A percentile compares a stretch with the other conserved stretches of the same genome.
phyloP scores from a whole-genome alignment of 2,113 vertebrate genomes.

The Perca schrenkii region DNA sequence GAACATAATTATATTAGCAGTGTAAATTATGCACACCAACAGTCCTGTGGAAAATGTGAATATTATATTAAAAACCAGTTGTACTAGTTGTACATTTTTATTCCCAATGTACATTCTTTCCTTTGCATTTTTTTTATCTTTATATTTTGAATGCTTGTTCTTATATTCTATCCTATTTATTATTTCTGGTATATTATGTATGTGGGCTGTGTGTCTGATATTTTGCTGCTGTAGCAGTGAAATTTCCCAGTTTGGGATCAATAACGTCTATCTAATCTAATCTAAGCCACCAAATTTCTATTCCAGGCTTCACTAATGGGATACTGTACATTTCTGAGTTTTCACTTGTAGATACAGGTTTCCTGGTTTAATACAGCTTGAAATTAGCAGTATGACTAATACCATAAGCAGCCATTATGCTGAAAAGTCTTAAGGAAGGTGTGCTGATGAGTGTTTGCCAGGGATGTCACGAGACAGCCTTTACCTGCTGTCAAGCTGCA shows the following conservation, averaged over 20 bases:
- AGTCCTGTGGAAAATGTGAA: neutral
- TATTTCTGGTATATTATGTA: too few species aligned
- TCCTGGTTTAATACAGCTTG: neutral
- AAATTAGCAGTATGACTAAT: neutral
- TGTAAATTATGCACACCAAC: neutral
- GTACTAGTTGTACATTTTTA: too few species aligned
- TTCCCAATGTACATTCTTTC: too few species aligned
- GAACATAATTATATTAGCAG: neutral
- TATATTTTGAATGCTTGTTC: too few species aligned
- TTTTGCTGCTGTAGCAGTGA: too few species aligned
- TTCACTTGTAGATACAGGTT: neutral
- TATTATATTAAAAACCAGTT: neutral
- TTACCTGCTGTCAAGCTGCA: neutral
- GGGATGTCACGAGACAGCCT: slow-evolving; percentile 3
- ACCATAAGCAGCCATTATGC: neutral
- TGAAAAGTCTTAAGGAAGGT: neutral
- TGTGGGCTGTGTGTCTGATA: too few species aligned
- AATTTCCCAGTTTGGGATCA: too few species aligned
- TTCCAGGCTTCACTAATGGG: neutral
- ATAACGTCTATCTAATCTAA: too few species aligned
- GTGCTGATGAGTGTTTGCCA: neutral
- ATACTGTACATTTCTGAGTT: neutral
- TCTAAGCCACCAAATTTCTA: neutral
- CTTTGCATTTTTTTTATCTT: too few species aligned
- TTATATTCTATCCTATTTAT: too few species aligned